phyloP scores from a whole-genome alignment of 1,140 invertebrate genomes.

The Meloidogyne hapla region DNA sequence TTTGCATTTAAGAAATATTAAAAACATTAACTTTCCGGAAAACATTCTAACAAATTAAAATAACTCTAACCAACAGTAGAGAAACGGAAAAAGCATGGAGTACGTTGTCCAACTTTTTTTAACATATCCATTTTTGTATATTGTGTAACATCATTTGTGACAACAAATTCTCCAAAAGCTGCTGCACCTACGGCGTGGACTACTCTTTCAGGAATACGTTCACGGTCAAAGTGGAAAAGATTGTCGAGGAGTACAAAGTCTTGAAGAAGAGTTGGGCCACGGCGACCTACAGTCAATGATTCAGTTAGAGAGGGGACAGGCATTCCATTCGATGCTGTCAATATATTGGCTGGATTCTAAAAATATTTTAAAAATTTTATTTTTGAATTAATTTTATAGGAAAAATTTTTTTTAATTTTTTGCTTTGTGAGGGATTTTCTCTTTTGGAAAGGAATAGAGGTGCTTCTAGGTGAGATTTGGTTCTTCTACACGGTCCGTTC shows the following conservation, averaged over 20 bases:
- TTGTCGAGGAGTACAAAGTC: constrained; percentile 84
- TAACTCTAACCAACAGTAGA: background rate
- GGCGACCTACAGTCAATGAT: constrained; percentile 78
- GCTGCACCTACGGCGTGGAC: constrained; percentile 64
- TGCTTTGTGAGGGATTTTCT: no score
- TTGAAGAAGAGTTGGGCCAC: constrained; percentile 82
- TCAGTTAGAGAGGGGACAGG: background rate
- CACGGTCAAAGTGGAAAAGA: constrained; percentile 81
- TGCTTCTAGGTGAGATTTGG: no score
- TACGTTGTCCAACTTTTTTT: constrained; percentile 86
- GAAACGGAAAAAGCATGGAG: constrained; percentile 68
- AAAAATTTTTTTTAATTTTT: no score
- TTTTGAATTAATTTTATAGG: no score
- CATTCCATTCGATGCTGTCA: background rate
- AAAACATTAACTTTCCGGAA: no score
- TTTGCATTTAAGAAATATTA: no score
- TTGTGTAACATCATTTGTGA: background rate
- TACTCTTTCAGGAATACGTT: constrained; percentile 92
- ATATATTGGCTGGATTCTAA: background rate
- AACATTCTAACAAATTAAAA: no score
- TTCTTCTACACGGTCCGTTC: no score
- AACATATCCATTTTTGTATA: constrained; percentile 62
- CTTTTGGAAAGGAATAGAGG: no score
- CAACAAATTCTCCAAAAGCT: constrained; percentile 75
- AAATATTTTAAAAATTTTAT: background rate